Conservation (phyloP, 2,797 vertebrate genomes). For the Enteromius anoplus region DNA sequence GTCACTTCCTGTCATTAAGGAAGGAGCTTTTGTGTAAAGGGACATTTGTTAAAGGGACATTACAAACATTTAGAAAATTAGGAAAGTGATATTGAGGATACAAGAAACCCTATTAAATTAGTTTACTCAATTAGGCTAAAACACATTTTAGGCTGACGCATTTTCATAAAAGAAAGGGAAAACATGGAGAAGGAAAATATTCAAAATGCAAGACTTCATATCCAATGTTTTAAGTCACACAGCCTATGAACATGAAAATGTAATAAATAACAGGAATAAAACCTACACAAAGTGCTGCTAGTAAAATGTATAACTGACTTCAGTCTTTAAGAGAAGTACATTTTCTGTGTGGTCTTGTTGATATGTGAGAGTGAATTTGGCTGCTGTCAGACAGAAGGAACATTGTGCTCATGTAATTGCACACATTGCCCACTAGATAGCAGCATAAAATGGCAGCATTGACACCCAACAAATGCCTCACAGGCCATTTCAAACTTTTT, state of each 20-base stretch:
- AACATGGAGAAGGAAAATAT: not conserved
- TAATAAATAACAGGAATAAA: not conserved
- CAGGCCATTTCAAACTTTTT: constrained; percentile 9
- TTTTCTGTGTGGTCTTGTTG: constrained; percentile 33
- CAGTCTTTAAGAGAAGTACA: not conserved
- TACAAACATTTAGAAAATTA: not conserved
- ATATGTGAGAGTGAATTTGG: constrained; percentile 11
- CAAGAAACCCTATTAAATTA: not conserved
- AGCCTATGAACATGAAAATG: not conserved
- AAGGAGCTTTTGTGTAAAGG: not conserved
- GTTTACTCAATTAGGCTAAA: not conserved
- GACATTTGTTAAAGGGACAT: not conserved
- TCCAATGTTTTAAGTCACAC: not conserved
- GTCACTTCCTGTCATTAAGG: not conserved
- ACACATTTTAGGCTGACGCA: not conserved
- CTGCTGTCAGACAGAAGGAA: constrained; percentile 82
- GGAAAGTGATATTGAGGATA: not conserved
- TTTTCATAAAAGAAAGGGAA: not conserved
- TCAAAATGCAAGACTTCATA: not conserved
- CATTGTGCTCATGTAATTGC: constrained; percentile 91
- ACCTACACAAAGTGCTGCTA: not conserved
- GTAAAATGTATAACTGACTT: not conserved
- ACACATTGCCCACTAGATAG: constrained; percentile 41
- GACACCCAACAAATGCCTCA: not conserved
- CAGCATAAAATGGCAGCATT: constrained; percentile 29